Percentiles rank a stretch among this genome's conserved stretches.
These are phyloP conservation scores for Microcebus ravelobensis DNA, from an alignment of 2,113 vertebrate species.

Conservation along the genomic window DNA sequence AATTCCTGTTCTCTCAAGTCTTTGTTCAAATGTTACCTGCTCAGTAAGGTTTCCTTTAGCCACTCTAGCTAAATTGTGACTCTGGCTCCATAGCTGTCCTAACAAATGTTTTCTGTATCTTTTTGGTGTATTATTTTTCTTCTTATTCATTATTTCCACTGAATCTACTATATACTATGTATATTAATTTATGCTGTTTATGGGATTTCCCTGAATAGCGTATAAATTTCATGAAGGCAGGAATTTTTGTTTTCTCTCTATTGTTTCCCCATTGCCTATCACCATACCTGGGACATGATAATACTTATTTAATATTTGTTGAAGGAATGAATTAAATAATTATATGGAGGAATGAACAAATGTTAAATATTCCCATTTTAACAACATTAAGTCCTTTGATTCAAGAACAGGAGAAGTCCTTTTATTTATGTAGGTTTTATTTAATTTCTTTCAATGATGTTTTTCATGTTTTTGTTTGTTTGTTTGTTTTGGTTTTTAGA, in stretches of 20 bases:
- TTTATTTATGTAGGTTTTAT: not conserved
- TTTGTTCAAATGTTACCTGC: too few species aligned
- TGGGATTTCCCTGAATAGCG: not conserved
- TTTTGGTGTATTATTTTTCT: not conserved
- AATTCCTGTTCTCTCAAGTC: too few species aligned
- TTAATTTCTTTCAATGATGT: not conserved
- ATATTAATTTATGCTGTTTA: not conserved
- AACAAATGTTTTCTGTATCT: too few species aligned
- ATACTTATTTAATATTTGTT: not conserved
- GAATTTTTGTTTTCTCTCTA: not conserved
- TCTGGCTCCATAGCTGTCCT: too few species aligned
- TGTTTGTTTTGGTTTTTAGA: not conserved
- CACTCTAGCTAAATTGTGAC: too few species aligned
- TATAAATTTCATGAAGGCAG: not conserved
- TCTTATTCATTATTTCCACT: not conserved
- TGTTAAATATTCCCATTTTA: not conserved
- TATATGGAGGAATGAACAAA: not conserved
- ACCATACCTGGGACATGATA: not conserved
- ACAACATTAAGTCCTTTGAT: not conserved
- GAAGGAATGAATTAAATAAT: not conserved
- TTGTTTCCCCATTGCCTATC: not conserved
- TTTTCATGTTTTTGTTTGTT: not conserved
- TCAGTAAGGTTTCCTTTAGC: too few species aligned
- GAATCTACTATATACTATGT: not conserved
- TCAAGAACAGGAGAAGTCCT: not conserved